A percentile compares a stretch with the other conserved stretches of the same genome.
Evolutionary conservation across 2,113 vertebrate genomes (phyloP).

Genomic region (Alexandromys fortis): DNA sequence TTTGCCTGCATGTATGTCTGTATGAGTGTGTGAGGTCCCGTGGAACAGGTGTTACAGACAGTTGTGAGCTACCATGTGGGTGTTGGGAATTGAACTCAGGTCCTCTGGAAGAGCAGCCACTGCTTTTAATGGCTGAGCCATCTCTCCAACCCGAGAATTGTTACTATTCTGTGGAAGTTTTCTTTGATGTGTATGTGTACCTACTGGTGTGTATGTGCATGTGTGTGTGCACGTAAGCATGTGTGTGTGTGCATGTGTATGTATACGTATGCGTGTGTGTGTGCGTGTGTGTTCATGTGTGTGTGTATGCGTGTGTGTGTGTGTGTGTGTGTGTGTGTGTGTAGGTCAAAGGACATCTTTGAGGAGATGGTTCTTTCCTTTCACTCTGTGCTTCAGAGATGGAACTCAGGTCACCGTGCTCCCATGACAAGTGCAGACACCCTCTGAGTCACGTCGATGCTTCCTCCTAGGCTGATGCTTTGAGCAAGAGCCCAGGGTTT

Average conservation of each 20-base stretch:
- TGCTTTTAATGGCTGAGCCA: neutral
- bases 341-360: neutral
- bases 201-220: neutral
- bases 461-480: neutral
- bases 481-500: neutral
- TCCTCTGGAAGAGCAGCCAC: neutral
- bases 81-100: neutral
- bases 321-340: neutral
- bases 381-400: neutral
- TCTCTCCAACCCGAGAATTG: neutral
- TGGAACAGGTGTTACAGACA: neutral
- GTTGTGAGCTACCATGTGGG: neutral
- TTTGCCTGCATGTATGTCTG: neutral
- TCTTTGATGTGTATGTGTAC: neutral
- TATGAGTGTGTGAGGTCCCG: neutral
- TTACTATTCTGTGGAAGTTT: neutral
- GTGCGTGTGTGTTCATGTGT: neutral
- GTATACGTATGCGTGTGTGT: rapidly evolving
- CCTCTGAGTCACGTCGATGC: neutral
- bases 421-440: too few species aligned
- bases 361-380: neutral
- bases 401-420: neutral
- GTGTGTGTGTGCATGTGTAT: neutral
- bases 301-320: rapidly evolving
- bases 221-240: too few species aligned